Percentiles rank a stretch among this genome's conserved stretches.
phyloP scores from a whole-genome alignment of 53 echinoderm and acorn worm species.

The Patiria pectinifera region DNA sequence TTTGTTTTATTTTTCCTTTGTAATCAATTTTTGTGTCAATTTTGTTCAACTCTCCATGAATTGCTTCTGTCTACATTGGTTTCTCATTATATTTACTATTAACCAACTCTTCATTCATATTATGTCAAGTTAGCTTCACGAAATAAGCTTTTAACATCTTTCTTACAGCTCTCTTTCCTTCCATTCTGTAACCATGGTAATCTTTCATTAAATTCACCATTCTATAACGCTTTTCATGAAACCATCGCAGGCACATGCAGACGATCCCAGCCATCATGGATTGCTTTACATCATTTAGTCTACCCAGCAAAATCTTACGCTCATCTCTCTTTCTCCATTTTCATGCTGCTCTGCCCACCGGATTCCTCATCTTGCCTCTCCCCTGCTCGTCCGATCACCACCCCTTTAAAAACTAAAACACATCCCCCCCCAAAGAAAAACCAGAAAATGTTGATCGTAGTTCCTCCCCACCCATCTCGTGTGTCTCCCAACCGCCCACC shows the following conservation, averaged over 20 bases:
- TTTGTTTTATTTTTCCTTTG: not conserved
- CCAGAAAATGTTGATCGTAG: slow-evolving; percentile 30
- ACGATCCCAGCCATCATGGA: not conserved
- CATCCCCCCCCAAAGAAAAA: slow-evolving; percentile 27
- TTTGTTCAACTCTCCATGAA: not conserved
- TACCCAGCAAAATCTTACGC: not conserved
- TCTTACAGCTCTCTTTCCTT: not conserved
- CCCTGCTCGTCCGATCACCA: not conserved
- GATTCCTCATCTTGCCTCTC: slow-evolving; percentile 4
- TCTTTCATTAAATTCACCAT: not conserved
- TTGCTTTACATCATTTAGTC: not conserved
- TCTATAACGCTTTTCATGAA: not conserved
- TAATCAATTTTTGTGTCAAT: not conserved
- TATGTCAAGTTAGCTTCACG: not conserved
- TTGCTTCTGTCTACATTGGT: not conserved
- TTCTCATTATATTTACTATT: not conserved
- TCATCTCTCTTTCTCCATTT: slow-evolving; percentile 4
- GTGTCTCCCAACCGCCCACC: slow-evolving; percentile 50
- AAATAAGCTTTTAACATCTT: not conserved
- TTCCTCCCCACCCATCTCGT: slow-evolving; percentile 33
- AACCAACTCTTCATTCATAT: not conserved
- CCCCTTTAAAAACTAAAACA: not conserved
- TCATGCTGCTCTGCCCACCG: slow-evolving; percentile 45
- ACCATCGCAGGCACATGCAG: not conserved
- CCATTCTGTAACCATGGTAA: not conserved